A percentile compares a stretch with the other conserved stretches of the same genome.
Evolutionary conservation across 1,140 invertebrate genomes (phyloP).

Genomic region (Cotesia typhae): DNA sequence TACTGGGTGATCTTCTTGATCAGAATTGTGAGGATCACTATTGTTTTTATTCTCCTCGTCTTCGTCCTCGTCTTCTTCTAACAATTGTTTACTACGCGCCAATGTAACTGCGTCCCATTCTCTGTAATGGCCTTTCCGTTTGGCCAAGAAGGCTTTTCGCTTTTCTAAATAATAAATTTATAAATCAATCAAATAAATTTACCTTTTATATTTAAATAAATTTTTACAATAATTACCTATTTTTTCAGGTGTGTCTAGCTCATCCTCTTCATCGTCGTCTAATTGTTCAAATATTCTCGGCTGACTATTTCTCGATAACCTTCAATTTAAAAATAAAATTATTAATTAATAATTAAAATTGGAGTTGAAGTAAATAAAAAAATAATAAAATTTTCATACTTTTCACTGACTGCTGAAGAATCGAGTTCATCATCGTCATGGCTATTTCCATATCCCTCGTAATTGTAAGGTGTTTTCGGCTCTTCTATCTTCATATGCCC

Average conservation of each 20-base stretch:
- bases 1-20: constrained; percentile 3
- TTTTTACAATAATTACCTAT: constrained; percentile 60
- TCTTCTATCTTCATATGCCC: constrained; percentile 99
- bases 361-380: background rate
- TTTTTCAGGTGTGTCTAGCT: constrained; percentile 69
- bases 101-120: constrained; percentile 94
- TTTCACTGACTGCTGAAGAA: constrained; percentile 79
- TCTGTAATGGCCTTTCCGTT: constrained; percentile 96
- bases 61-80: constrained; percentile 86
- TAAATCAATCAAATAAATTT: constrained; percentile 4
- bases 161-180: constrained; percentile 66
- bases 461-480: constrained; percentile 95
- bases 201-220: background rate
- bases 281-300: constrained; percentile 71
- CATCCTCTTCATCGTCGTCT: constrained; percentile 70
- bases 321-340: constrained; percentile 48
- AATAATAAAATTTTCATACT: constrained; percentile 59
- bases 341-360: background rate
- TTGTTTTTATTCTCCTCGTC: constrained; percentile 72
- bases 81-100: constrained; percentile 86
- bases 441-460: constrained; percentile 75
- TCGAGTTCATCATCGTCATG: constrained; percentile 79
- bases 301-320: constrained; percentile 68
- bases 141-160: constrained; percentile 84
- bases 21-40: background rate